These are phyloP conservation scores for Taphrorychus bicolor DNA, from an alignment of 2,888 invertebrate species.

Conservation along the genomic window DNA sequence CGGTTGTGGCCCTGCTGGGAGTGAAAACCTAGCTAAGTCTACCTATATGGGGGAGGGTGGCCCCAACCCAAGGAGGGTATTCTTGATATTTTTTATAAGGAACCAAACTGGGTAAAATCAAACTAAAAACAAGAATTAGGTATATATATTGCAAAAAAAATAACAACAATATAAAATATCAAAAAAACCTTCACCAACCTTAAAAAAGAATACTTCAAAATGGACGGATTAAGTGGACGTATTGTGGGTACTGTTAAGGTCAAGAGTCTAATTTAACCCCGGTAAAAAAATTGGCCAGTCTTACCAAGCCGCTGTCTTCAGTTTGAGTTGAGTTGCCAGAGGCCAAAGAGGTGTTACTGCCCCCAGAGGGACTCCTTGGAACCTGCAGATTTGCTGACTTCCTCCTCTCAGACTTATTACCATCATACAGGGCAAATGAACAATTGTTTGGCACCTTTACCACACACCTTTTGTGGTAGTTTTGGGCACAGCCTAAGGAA, in stretches of 20 bases:
- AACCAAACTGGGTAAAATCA: conserved; percentile 2
- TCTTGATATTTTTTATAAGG: conserved; percentile 25
- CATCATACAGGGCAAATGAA: conserved; percentile 63
- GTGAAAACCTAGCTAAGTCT: too few relatives aligned
- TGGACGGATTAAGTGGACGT: conserved; percentile 32
- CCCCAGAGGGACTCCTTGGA: conserved; percentile 77
- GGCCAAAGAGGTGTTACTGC: conserved; percentile 70
- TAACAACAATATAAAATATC: conserved; percentile 43
- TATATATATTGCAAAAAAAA: conserved; percentile 37
- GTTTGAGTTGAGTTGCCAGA: conserved; percentile 64
- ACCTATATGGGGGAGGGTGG: too few relatives aligned
- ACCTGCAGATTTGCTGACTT: conserved; percentile 62
- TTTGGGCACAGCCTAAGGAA: conserved; percentile 87
- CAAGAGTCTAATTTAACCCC: conserved; percentile 52
- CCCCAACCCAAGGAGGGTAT: background rate
- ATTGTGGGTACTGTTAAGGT: conserved; percentile 1
- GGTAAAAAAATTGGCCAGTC: conserved; percentile 62
- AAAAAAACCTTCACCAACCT: conserved; percentile 46
- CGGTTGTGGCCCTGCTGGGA: conserved; percentile 63
- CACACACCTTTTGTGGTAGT: conserved; percentile 97
- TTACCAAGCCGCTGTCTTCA: conserved; percentile 78
- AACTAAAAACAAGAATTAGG: conserved; percentile 24
- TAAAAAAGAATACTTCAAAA: conserved; percentile 15
- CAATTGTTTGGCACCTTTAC: conserved; percentile 99
- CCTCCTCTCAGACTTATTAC: conserved; percentile 56